A percentile compares a stretch with the other conserved stretches of the same genome.
Conservation (phyloP, 2,113 vertebrate species). For the Daubentonia madagascariensis region DNA sequence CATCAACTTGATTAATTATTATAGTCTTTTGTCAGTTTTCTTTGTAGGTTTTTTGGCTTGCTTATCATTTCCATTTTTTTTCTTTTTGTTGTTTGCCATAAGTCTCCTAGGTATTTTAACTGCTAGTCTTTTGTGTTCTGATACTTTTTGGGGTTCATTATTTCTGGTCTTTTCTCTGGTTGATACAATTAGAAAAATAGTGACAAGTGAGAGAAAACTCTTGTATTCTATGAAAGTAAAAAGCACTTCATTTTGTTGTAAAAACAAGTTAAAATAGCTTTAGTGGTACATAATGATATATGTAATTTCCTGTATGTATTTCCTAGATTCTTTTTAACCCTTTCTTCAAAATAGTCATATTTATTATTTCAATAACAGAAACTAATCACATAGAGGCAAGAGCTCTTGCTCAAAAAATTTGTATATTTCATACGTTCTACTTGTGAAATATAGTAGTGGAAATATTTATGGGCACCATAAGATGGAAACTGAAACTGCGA, state of each 20-base stretch:
- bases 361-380: conserved; percentile 53
- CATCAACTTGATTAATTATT: not conserved
- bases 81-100: not conserved
- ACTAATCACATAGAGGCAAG: conserved; percentile 27
- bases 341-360: conserved; percentile 48
- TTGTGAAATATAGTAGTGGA: conserved; percentile 80
- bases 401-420: conserved; percentile 39
- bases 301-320: conserved; percentile 27
- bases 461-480: conserved; percentile 83
- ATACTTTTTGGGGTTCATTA: not conserved
- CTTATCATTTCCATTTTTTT: not conserved
- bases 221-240: conserved; percentile 32
- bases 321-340: conserved; percentile 26
- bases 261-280: conserved; percentile 24
- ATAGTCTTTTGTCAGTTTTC: not conserved
- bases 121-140: not conserved
- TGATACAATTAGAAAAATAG: not conserved
- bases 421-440: conserved; percentile 59
- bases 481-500: conserved; percentile 80
- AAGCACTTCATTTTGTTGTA: not conserved
- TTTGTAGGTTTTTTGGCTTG: not conserved
- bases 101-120: not conserved
- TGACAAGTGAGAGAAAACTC: conserved; percentile 12
- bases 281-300: not conserved
- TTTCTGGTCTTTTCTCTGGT: not conserved